Base-by-base conservation (phyloP, 2,113 vertebrate genomes). In the Acanthochromis polyacanthus region DNA sequence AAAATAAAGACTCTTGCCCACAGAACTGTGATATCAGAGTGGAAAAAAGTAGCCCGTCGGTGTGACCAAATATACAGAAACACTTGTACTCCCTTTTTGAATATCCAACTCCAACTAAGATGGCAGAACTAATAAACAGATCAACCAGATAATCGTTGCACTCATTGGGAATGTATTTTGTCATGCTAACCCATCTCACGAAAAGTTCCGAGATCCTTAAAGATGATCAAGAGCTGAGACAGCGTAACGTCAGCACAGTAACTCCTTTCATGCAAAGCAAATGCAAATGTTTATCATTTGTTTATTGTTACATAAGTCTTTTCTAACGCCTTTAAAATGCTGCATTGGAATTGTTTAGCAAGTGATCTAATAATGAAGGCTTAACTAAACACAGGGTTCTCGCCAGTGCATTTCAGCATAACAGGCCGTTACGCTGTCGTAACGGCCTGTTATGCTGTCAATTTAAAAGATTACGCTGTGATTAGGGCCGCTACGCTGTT, bases 251-350 rank as follows among this genome's bases (percentile, higher is more conserved):
- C 63, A 71, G 55, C 51, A 56, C 12, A 69, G 62, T 76, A 65
- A 40, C 12, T 55, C 9, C 5, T 30, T 45, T 40, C 65, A 53
- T 71, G 46, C 17, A 59, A 48, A 66, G 23, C 14, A 55, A 57
- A 59, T 77, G 23, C 57, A 20, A 65, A 65, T 52, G 75, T 76
- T 20, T 28, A 48, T 57, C 1, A 56, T 25, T 75, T 48, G 59
- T 80, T 55, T 63, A 82, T 66, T 73, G 76, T 67, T 36, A 14
- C 15, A 32, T 68, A 50, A 23, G 61, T 40, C 38, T 38, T 72
- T 76, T 20, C 25, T 50, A 20, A 30, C 50, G 30, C 32, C 45
- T 45, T 62, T 57, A 73, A 88, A 71, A 81, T 63, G 50, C 66
- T 46, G 57, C 36, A 57, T 70, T 60, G 32, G 45, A 59, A 45